Evolutionary conservation across 2,888 invertebrate genomes (phyloP), one percentile per base, ranked within the genome.

Genomic region (Dicyrtomina minuta): DNA sequence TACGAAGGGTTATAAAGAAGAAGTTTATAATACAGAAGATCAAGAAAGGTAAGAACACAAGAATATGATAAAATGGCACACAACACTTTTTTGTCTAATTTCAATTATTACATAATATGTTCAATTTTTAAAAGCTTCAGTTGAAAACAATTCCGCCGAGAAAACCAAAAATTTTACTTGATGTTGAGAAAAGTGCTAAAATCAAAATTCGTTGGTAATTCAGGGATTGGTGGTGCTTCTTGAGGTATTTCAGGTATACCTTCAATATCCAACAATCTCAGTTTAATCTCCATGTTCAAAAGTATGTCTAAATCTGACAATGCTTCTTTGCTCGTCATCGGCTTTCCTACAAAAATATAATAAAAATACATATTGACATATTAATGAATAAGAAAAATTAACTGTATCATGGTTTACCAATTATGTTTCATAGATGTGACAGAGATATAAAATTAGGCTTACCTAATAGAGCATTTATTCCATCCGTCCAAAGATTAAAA

Each of bases 401-500:
- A n/a, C n/a, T n/a, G n/a, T n/a, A n/a, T n/a, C n/a, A n/a, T n/a
- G n/a, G n/a, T n/a, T n/a, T n/a, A n/a, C n/a, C n/a, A n/a, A n/a
- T n/a, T n/a, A n/a, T n/a, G n/a, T n/a, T n/a, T n/a, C n/a, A n/a
- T n/a, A n/a, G n/a, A n/a, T n/a, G n/a, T n/a, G n/a, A n/a, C n/a
- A n/a, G 13, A 13, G 43, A 43, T 12, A 43, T 12, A 10, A 43
- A 43, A 12, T 13, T 33, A 33, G 33, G 1, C 13, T 79, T 82
- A 82, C 86, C 86, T 15, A 96, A 84, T 62, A 98, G 83, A 15
- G 94, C 91, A 82, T 95, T 94, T 58, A 97, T 89, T 3, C 96
- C 97, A 83, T 98, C 97, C 0, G 93, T 93, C 97, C 97, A 98
- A 82, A 92, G 93, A 80, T 93, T 91, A 80, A 90, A 92, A 13